Base-by-base conservation (phyloP, 2,797 vertebrate species). In the Mycteria americana region DNA sequence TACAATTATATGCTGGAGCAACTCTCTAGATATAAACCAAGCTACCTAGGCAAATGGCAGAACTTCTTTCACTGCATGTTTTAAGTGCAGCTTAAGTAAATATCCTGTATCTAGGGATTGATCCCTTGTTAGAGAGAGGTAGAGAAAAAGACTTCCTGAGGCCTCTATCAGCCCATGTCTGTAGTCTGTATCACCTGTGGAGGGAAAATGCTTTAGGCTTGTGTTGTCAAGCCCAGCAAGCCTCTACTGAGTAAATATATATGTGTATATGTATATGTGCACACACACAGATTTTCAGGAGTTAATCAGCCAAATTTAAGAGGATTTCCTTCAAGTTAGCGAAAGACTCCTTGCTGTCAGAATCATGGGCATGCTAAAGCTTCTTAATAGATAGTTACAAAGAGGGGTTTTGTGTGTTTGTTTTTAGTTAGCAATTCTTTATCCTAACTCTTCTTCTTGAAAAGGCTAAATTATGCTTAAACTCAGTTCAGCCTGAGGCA, bases 201-300 rank as follows among this genome's bases (percentile, higher is more conserved):
- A 72, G 17, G 9, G 8, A 57, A 72, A 73, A 50, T 67, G 15
- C 18, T 68, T 53, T 45, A 91, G 45, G 63, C 30, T 88, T 70
- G 7, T 78, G 46, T 78, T 78, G 53, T 78, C 76, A 94, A 80
- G 43, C 43, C 30, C 73, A 89, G 60, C 21, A 84, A 86, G 41
- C 54, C 30, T 83, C 48, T 85, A 33, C 57, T 14, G 31, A 77
- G 6, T 70, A 67, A 75, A 78, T 57, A 24, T 18, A 9, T 59
- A 1, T 24, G 2, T n/a, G 10, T 74, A 5, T 54, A 1, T 69
- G 1, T n/a, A 4, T 46, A 7, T 11, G 6, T 24, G 6, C 0
- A 0, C 6, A 35, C 13, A 68, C 24, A 51, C 0, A 73, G 39
- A 53, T 79, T 92, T 94, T 57, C 63, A 63, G 62, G 82, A 77